phyloP scores from a whole-genome alignment of 2,113 vertebrate species.

The Chloroceryle aenea region DNA sequence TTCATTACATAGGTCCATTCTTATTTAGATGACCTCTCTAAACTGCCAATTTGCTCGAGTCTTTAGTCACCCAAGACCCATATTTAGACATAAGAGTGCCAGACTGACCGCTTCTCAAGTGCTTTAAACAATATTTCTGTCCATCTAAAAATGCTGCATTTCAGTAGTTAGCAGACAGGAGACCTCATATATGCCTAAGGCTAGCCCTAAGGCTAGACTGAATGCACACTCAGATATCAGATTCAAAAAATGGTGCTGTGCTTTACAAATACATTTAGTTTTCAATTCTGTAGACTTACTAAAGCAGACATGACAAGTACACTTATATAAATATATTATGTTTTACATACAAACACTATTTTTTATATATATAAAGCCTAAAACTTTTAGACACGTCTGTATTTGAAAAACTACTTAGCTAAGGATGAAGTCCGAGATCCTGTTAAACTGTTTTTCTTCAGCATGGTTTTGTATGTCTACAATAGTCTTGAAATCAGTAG shows the following conservation, averaged over 20 bases:
- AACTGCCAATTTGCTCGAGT: neutral
- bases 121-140: neutral
- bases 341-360: neutral
- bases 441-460: neutral
- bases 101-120: neutral
- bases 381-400: neutral
- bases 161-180: neutral
- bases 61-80: neutral
- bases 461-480: neutral
- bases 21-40: neutral
- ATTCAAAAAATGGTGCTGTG: neutral
- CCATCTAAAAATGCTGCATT: neutral
- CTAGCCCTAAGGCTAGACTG: neutral
- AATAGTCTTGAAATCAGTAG: neutral
- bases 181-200: neutral
- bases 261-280: neutral
- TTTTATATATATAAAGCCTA: neutral
- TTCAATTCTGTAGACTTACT: neutral
- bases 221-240: neutral
- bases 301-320: neutral
- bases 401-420: neutral
- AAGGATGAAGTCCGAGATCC: neutral
- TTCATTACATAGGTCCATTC: neutral
- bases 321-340: no score
- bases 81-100: neutral